phyloP scores from a whole-genome alignment of 1,140 invertebrate species.

The Ceratitis capitata region DNA sequence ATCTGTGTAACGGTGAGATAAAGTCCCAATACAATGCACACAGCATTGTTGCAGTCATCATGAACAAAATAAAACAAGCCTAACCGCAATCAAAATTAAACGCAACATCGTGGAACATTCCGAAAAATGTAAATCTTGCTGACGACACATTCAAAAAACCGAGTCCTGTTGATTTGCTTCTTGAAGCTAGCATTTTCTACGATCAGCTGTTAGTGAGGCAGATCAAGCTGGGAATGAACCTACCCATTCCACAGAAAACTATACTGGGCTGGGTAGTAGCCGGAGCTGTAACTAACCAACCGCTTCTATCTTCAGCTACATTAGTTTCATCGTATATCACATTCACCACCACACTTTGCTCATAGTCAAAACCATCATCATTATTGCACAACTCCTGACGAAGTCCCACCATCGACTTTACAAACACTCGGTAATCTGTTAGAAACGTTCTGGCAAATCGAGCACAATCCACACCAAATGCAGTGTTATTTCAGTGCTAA shows the following conservation, averaged over 20 bases:
- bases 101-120: not conserved
- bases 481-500: too few species aligned
- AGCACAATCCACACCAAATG: not conserved
- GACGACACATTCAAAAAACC: not conserved
- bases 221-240: not conserved
- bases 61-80: not conserved
- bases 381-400: not conserved
- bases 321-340: not conserved
- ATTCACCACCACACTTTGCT: not conserved
- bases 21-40: not conserved
- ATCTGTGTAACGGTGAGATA: not conserved
- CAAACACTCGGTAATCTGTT: too few species aligned
- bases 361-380: not conserved
- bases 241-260: not conserved
- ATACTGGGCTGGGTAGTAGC: slow-evolving; percentile 1
- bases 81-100: not conserved
- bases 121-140: not conserved
- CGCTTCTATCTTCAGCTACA: not conserved
- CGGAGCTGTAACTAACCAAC: not conserved
- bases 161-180: not conserved
- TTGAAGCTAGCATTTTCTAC: not conserved
- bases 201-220: not conserved
- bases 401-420: not conserved
- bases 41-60: not conserved
- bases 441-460: not conserved